Base-by-base conservation (phyloP, 2,797 vertebrate genomes). In the Tympanoctomys barrerae region DNA sequence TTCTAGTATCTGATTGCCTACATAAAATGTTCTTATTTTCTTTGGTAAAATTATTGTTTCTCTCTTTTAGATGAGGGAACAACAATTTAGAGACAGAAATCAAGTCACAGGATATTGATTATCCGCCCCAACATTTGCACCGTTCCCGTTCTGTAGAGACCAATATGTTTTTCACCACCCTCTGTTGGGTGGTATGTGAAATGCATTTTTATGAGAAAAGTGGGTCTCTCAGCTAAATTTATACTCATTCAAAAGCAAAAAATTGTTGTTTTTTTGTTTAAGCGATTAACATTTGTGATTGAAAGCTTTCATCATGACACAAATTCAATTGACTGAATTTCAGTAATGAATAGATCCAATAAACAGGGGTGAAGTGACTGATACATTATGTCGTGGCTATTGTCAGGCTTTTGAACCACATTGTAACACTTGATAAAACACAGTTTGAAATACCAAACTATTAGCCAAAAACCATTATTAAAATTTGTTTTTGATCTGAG, bases 141-240 rank as follows among this genome's bases (percentile, higher is more conserved):
- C 24, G 36, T 1, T n/a, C 87, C 31, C 19, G 28, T 13, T 78
- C 52, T 87, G 6, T 66, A 18, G 42, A 91, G 54, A 78, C 3
- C 13, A 95, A 7, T 19, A 5, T 90, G 70, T 24, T 87, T 89
- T 87, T 78, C n/a, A 83, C 12, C 28, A 39, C 13, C 57, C 7
- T 78, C 12, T n/a, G 19, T 89, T 71, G 61, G 89, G 36, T 59
- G 2, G 24, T 89, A 68, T 75, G 62, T 54, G 2, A 24, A 18
- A 89, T 66, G 89, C 49, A 62, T 93, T 89, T 89, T 88, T 70
- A 89, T 79, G 68, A 78, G 46, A 79, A 91, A 94, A 87, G 66
- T 61, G 79, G 21, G 31, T 75, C 31, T 87, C 39, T 87, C 93
- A 82, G 88, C 83, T 92, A 54, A 49, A 78, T 82, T n/a, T 2